Evolutionary conservation across 2,797 vertebrate species (phyloP).

Genomic region (Sebastes iracundus): DNA sequence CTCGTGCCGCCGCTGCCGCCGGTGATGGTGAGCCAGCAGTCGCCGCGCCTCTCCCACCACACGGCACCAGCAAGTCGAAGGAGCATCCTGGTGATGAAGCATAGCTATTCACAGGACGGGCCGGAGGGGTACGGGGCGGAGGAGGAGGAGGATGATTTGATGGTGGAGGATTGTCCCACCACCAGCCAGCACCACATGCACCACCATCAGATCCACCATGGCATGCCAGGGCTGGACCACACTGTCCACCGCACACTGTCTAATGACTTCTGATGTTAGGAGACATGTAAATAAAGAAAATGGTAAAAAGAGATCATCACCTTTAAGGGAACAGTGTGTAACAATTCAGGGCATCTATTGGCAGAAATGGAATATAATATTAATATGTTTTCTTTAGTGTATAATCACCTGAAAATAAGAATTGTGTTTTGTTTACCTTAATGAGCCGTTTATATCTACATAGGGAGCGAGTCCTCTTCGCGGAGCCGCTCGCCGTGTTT

Average conservation of each 20-base stretch:
- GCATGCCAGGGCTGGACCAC: slow-evolving; percentile 87
- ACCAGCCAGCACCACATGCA: slow-evolving; percentile 81
- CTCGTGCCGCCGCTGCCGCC: slow-evolving; percentile 32
- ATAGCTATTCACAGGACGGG: slow-evolving; percentile 94
- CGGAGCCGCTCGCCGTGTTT: too few relatives aligned
- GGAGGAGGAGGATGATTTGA: slow-evolving; percentile 83
- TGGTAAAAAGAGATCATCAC: background rate
- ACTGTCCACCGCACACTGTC: slow-evolving; percentile 91
- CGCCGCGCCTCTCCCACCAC: slow-evolving; percentile 83
- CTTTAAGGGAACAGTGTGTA: background rate
- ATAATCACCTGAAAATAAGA: too few relatives aligned
- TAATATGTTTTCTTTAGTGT: too few relatives aligned
- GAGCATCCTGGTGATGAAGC: slow-evolving; percentile 95
- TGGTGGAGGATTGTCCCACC: slow-evolving; percentile 88
- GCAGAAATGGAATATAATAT: too few relatives aligned
- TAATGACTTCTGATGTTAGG: slow-evolving; percentile 84
- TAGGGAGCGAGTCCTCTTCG: too few relatives aligned
- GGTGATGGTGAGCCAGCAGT: slow-evolving; percentile 80
- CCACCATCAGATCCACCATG: slow-evolving; percentile 55
- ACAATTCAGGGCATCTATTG: too few relatives aligned
- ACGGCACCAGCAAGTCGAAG: slow-evolving; percentile 85
- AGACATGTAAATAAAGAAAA: background rate
- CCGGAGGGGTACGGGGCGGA: slow-evolving; percentile 86
- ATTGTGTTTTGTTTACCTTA: too few relatives aligned
- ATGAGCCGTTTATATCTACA: too few relatives aligned